Base-by-base conservation (phyloP, 2,113 vertebrate genomes). In the Noctilio leporinus region DNA sequence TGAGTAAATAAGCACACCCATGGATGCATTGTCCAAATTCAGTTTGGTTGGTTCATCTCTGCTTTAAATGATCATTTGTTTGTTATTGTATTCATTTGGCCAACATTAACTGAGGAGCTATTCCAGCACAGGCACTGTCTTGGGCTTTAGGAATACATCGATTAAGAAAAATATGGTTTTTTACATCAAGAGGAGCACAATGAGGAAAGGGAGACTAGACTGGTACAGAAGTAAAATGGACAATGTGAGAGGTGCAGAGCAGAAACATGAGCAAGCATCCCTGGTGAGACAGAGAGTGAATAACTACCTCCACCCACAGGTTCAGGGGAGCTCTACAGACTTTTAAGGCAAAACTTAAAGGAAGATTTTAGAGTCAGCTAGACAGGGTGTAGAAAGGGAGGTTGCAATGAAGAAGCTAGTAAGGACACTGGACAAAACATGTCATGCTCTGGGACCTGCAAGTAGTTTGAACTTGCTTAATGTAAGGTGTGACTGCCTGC, bases 11-110 rank as follows among this genome's bases (percentile, higher is more conserved):
- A 95, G 91, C 91, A 93, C 65, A 87, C 94, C 53, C 95, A 72
- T 19, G 65, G 81, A 93, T 30, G 95, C 94, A 78, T 30, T 77
- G 91, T 95, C 95, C 91, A 96, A 94, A 95, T 95, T 92, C 94
- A 92, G 82, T 94, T 85, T 88, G 69, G 65, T 95, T 12, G 0
- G 33, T 96, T 92, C 82, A 22, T 94, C 82, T 97, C 73, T 59
- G 77, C 67, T 83, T 72, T 86, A 26, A 92, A 81, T 28, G 49
- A 90, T 93, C 93, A 28, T 94, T 81, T 97, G 53, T 55, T 77
- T 51, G 40, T 59, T 95, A 77, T 88, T 96, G 80, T 94, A 95
- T 92, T 84, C 92, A 84, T 69, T 70, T 47, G 62, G 65, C 33
- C 83, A 83, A 53, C 43, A 43, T 85, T 93, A 81, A 78, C 3